Evolutionary conservation across 1,140 invertebrate genomes (phyloP).

Genomic region (Scaptomyza montana): DNA sequence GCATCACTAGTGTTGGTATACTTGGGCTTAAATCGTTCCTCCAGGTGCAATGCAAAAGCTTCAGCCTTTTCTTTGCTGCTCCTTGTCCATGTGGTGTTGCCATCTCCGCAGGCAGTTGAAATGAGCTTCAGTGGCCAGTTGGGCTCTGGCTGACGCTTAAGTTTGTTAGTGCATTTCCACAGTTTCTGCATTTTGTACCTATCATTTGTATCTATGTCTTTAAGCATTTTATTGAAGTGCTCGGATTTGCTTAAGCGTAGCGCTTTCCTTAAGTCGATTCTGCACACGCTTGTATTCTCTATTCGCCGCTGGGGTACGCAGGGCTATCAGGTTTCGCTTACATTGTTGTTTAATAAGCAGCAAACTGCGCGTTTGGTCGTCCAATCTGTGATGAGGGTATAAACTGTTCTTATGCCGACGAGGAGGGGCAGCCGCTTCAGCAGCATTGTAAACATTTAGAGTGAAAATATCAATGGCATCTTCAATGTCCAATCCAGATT

Average conservation of each 20-base stretch:
- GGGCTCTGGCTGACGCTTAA: slow-evolving; percentile 13
- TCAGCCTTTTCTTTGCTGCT: slow-evolving; percentile 1
- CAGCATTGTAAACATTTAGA: neutral
- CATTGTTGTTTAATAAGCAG: too few species aligned
- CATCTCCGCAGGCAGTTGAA: fast-evolving
- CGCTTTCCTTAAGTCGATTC: neutral
- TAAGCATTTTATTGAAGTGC: neutral
- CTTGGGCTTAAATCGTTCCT: slow-evolving; percentile 3
- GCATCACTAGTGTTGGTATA: neutral
- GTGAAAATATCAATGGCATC: neutral
- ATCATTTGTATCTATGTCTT: neutral
- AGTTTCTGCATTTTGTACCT: slow-evolving; percentile 14
- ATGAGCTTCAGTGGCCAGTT: slow-evolving; percentile 9
- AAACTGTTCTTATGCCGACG: neutral
- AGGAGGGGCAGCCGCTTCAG: neutral
- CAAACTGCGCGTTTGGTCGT: too few species aligned
- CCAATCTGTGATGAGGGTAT: too few species aligned
- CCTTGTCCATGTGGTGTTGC: neutral
- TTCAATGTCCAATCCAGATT: slow-evolving; percentile 3
- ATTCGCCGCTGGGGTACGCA: too few species aligned
- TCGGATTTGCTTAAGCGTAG: neutral
- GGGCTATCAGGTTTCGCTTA: too few species aligned
- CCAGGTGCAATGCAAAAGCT: neutral
- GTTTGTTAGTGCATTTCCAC: slow-evolving; percentile 4
- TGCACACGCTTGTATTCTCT: neutral